Conservation (phyloP, 2,797 vertebrate species). For the Knipowitschia caucasica region DNA sequence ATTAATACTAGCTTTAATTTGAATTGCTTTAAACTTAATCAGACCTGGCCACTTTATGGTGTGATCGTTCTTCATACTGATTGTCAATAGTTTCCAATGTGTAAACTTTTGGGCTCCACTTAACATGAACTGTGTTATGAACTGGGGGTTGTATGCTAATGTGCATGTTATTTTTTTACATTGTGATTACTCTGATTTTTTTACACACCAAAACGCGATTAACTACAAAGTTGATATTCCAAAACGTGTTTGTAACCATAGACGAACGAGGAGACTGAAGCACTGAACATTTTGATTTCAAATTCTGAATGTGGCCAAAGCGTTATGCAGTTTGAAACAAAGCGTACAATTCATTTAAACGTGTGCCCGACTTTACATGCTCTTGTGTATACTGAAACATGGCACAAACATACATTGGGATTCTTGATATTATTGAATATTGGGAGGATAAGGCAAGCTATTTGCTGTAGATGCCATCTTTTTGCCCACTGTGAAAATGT, state of each 20-base stretch:
- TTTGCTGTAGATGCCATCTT: conserved; percentile 83
- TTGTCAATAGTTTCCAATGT: conserved; percentile 78
- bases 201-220: conserved; percentile 76
- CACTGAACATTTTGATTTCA: conserved; percentile 88
- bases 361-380: conserved; percentile 59
- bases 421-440: conserved; percentile 85
- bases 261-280: conserved; percentile 68
- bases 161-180: conserved; percentile 56
- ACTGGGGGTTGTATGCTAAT: conserved; percentile 38
- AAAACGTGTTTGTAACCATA: conserved; percentile 63
- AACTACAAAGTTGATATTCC: conserved; percentile 70
- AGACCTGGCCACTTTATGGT: conserved; percentile 81
- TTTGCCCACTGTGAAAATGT: conserved; percentile 96
- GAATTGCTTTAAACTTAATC: conserved; percentile 72
- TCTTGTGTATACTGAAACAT: conserved; percentile 80
- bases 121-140: conserved; percentile 70
- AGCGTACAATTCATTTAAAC: conserved; percentile 66
- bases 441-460: conserved; percentile 77
- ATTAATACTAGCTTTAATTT: conserved; percentile 94
- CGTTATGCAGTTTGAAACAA: conserved; percentile 85
- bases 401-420: conserved; percentile 80
- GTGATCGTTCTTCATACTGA: conserved; percentile 73
- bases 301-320: conserved; percentile 93
- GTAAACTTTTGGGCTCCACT: conserved; percentile 73
- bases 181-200: conserved; percentile 43